Evolutionary conservation across 2,797 vertebrate genomes (phyloP).

Genomic region (Peromyscus attwateri): DNA sequence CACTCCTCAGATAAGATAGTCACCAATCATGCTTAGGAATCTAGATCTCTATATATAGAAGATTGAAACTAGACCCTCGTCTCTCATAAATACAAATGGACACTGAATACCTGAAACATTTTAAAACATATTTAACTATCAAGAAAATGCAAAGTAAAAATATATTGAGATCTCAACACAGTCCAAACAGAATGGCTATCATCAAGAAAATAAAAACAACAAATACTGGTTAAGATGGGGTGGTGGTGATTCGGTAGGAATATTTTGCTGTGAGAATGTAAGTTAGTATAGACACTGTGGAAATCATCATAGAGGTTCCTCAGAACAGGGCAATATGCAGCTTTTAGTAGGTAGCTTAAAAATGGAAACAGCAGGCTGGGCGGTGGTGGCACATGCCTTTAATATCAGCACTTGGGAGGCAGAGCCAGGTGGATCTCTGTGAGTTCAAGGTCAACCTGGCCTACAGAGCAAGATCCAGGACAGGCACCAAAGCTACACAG

Average conservation of each 20-base stretch:
- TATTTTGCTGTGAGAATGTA: neutral
- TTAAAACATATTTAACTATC: neutral
- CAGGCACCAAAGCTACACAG: no score
- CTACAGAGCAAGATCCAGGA: no score
- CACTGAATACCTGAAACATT: neutral
- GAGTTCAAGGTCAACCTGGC: no score
- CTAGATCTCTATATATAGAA: neutral
- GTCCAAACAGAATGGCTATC: neutral
- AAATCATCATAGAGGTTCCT: neutral
- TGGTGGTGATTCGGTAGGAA: neutral
- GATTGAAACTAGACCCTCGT: neutral
- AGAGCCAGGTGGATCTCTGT: no score
- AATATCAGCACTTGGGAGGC: no score
- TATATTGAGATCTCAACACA: neutral
- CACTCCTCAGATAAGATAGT: neutral
- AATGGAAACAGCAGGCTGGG: neutral
- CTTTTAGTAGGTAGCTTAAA: slow-evolving; percentile 35
- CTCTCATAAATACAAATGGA: neutral
- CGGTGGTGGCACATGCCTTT: no score
- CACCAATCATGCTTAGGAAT: neutral
- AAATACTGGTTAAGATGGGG: neutral
- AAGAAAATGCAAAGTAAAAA: neutral
- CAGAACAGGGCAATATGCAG: neutral
- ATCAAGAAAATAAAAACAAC: neutral
- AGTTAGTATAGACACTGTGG: neutral